Conservation (phyloP, 2,888 invertebrate species). For the Euphydryas editha region DNA sequence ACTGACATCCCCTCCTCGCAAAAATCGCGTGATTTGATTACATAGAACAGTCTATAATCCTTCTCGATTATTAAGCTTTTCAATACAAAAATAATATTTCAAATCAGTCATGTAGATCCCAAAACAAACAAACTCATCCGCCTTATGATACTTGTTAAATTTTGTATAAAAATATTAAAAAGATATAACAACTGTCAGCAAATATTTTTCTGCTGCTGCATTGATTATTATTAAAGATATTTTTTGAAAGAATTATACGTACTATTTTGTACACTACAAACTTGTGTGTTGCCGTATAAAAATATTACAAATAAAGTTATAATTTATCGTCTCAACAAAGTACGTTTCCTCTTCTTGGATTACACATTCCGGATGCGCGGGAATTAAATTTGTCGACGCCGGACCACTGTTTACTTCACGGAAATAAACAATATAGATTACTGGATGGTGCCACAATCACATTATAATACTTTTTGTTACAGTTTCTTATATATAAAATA, state of each 20-base stretch:
- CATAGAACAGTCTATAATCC: not conserved
- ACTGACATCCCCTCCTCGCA: too few species aligned
- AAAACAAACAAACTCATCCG: not conserved
- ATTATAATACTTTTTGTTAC: not conserved
- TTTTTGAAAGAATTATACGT: not conserved
- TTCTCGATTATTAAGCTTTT: too few species aligned
- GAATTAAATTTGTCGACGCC: conserved; percentile 54
- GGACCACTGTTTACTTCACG: conserved; percentile 41
- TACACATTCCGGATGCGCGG: conserved; percentile 56
- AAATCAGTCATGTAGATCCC: not conserved
- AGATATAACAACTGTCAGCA: not conserved
- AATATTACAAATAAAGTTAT: conserved; percentile 5
- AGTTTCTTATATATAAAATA: not conserved
- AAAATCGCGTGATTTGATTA: too few species aligned
- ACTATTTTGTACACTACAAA: not conserved
- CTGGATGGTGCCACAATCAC: conserved; percentile 14
- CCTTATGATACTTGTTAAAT: too few species aligned
- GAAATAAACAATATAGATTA: conserved; percentile 15
- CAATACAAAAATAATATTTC: too few species aligned
- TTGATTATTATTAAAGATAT: too few species aligned
- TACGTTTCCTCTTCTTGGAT: conserved; percentile 48
- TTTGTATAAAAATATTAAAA: not conserved
- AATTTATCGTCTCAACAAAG: conserved; percentile 3
- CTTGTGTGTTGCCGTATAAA: not conserved
- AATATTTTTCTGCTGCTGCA: not conserved